Evolutionary conservation across 2,797 vertebrate genomes (phyloP).

Genomic region (Morus bassanus): DNA sequence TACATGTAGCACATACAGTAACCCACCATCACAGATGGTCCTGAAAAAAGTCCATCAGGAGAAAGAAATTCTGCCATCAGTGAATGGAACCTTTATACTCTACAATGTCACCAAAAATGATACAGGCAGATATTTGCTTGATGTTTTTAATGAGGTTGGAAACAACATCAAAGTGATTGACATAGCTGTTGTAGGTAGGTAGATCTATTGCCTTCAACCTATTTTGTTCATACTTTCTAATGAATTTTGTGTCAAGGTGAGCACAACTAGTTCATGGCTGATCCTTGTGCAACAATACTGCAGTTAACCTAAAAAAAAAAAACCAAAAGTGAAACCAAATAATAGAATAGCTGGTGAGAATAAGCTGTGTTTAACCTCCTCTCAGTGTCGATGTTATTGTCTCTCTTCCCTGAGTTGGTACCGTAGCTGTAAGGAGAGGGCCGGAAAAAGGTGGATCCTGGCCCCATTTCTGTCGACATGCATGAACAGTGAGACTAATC

Average conservation of each 20-base stretch:
- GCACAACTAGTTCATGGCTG: neutral
- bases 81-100: slow-evolving; percentile 72
- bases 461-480: neutral
- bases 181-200: slow-evolving; percentile 63
- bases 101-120: slow-evolving; percentile 71
- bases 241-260: neutral
- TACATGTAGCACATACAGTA: slow-evolving; percentile 72
- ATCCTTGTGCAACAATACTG: neutral
- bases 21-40: slow-evolving; percentile 61
- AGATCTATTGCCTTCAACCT: neutral
- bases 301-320: neutral
- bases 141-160: slow-evolving; percentile 72
- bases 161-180: slow-evolving; percentile 69
- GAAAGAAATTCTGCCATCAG: slow-evolving; percentile 62
- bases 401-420: neutral
- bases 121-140: slow-evolving; percentile 71
- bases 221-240: neutral
- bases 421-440: neutral
- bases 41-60: slow-evolving; percentile 71
- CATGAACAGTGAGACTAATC: neutral
- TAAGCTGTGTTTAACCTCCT: neutral
- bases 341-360: neutral
- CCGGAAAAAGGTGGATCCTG: neutral
- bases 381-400: neutral
- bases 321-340: neutral